These are phyloP conservation scores for Ectemnius lituratus DNA, from an alignment of 2,888 invertebrate genomes.

Conservation along the genomic window DNA sequence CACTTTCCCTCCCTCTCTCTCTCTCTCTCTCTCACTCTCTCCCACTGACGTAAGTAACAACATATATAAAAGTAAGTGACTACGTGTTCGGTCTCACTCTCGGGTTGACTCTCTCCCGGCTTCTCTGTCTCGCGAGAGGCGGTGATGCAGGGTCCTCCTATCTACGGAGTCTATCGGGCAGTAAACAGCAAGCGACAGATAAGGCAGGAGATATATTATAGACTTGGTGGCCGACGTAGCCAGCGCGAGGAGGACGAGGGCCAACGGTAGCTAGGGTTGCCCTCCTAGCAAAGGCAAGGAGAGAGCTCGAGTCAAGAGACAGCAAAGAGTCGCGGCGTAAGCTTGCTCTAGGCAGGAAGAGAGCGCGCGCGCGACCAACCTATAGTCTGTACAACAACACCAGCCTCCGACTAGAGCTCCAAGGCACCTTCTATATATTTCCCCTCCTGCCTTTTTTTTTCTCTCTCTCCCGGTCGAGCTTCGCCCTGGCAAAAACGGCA, in stretches of 20 bases:
- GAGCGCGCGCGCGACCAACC: constrained; percentile 28
- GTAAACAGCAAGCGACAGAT: constrained; percentile 77
- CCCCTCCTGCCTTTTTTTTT: constrained; percentile 51
- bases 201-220: constrained; percentile 77
- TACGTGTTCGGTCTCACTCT: not conserved
- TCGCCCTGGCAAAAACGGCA: constrained; percentile 67
- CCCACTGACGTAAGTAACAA: constrained; percentile 71
- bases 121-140: constrained; percentile 69
- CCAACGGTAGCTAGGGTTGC: constrained; percentile 11
- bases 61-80: constrained; percentile 75
- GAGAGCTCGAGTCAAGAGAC: constrained; percentile 16
- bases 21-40: constrained; percentile 50
- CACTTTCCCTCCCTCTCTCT: too few species aligned
- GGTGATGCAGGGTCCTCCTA: constrained; percentile 73
- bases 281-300: constrained; percentile 21
- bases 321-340: too few species aligned
- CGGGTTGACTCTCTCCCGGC: constrained; percentile 26
- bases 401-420: constrained; percentile 29
- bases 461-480: constrained; percentile 49
- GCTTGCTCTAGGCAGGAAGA: constrained; percentile 28
- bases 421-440: constrained; percentile 50
- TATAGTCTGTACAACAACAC: constrained; percentile 1
- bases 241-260: not conserved
- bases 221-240: constrained; percentile 69
- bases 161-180: constrained; percentile 77